phyloP scores from a whole-genome alignment of 2,113 vertebrate species.

The Thermophis baileyi region DNA sequence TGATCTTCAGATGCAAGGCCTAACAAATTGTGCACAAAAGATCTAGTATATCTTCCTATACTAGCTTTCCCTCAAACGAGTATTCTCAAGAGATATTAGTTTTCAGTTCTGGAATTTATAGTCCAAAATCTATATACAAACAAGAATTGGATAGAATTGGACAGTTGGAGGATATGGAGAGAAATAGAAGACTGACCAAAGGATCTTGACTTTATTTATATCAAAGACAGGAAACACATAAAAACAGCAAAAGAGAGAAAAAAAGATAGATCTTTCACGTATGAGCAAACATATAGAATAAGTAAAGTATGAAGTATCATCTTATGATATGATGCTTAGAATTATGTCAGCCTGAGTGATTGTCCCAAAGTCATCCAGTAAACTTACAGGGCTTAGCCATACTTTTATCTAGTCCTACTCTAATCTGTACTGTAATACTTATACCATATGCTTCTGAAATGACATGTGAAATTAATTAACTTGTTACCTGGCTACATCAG shows the following conservation, averaged over 20 bases:
- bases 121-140: background rate
- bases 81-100: background rate
- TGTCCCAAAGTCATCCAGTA: background rate
- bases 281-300: background rate
- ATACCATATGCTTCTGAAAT: background rate
- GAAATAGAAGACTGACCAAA: background rate
- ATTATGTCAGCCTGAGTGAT: background rate
- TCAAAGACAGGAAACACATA: background rate
- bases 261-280: background rate
- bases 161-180: background rate
- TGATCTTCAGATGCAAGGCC: background rate
- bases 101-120: background rate
- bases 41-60: background rate
- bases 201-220: background rate
- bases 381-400: background rate
- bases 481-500: background rate
- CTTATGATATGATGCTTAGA: background rate
- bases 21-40: background rate
- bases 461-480: background rate
- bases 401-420: background rate
- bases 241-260: background rate
- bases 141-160: background rate
- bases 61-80: background rate
- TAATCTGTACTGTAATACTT: background rate
- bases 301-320: background rate